These are phyloP conservation scores for Gryon sp. DNA, from an alignment of 1,140 invertebrate genomes.

Conservation along the genomic window DNA sequence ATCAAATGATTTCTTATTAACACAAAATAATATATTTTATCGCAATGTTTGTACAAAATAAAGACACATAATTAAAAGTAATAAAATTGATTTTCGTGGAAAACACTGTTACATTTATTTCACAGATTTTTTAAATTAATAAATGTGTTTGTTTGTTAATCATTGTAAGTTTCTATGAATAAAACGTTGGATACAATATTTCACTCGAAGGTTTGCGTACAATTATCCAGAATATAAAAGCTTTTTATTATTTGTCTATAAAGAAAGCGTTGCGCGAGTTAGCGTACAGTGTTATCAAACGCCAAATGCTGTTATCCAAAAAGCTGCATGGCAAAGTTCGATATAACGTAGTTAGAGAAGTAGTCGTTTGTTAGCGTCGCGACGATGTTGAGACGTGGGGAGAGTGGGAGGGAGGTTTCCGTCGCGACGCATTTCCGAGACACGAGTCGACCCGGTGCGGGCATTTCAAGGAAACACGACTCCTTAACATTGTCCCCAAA, in stretches of 20 bases:
- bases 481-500: conserved; percentile 9
- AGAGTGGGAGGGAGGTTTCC: conserved; percentile 66
- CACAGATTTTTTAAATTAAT: no score
- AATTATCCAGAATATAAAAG: background rate
- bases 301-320: conserved; percentile 34
- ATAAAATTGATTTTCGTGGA: no score
- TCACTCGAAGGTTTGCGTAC: no score
- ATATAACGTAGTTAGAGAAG: conserved; percentile 53
- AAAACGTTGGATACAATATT: no score
- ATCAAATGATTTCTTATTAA: no score
- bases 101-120: no score
- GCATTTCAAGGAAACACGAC: conserved; percentile 11
- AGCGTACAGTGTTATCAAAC: conserved; percentile 33
- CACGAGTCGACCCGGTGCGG: conserved; percentile 17
- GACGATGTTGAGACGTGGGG: conserved; percentile 65
- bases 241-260: background rate
- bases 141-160: no score
- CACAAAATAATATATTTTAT: no score
- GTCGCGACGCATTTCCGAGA: conserved; percentile 71
- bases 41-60: no score
- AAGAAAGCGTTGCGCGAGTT: conserved; percentile 8
- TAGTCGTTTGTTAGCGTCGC: conserved; percentile 69
- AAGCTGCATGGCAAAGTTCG: conserved; percentile 44
- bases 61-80: no score
- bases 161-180: no score